phyloP scores from a whole-genome alignment of 2,797 vertebrate species.

The Clarias platycephalus region DNA sequence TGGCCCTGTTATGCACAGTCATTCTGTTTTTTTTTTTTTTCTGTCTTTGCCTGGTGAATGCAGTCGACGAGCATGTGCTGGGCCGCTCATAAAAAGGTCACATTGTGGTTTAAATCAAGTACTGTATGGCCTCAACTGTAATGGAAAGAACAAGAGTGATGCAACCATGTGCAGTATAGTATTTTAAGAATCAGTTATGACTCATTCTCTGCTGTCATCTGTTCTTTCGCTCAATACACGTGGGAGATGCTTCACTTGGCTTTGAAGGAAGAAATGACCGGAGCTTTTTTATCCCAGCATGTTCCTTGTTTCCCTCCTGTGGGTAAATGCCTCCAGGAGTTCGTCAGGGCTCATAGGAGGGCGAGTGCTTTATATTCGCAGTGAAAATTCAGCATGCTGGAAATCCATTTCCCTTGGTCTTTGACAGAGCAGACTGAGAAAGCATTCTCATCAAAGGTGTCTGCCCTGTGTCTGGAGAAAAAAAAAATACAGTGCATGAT shows the following conservation, averaged over 20 bases:
- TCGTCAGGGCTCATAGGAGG: slow-evolving; percentile 37
- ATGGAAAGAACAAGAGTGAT: slow-evolving; percentile 42
- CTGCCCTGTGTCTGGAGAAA: slow-evolving; percentile 26
- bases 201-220: slow-evolving; percentile 44
- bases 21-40: neutral
- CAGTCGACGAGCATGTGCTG: slow-evolving; percentile 11
- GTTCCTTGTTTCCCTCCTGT: slow-evolving; percentile 19
- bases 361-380: slow-evolving; percentile 40
- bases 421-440: slow-evolving; percentile 30
- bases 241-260: slow-evolving; percentile 33
- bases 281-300: slow-evolving; percentile 22
- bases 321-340: slow-evolving; percentile 32
- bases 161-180: slow-evolving; percentile 24
- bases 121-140: slow-evolving; percentile 24
- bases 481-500: slow-evolving; percentile 24
- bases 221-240: slow-evolving; percentile 42
- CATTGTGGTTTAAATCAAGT: slow-evolving; percentile 45
- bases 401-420: slow-evolving; percentile 57
- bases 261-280: slow-evolving; percentile 26
- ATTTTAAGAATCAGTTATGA: slow-evolving; percentile 46
- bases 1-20: neutral
- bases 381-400: slow-evolving; percentile 50
- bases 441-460: slow-evolving; percentile 36
- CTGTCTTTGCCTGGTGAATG: neutral
- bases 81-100: slow-evolving; percentile 34